Conservation (phyloP, 1,140 invertebrate genomes). For the Asobara japonica region DNA sequence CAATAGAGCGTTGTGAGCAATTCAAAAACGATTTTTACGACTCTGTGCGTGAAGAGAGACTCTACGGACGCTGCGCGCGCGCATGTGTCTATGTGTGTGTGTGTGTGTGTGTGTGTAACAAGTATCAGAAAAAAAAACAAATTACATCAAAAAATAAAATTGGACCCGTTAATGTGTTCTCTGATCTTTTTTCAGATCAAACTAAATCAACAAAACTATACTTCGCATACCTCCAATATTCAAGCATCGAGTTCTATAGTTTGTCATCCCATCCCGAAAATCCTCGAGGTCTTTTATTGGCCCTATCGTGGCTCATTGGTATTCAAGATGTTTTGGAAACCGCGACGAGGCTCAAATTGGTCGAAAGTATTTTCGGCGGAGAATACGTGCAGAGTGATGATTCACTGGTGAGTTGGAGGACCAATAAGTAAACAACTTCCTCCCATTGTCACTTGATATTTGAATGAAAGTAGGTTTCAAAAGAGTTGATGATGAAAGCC, state of each 20-base stretch:
- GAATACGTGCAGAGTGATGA: slow-evolving; percentile 23
- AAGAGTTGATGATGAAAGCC: too few species aligned
- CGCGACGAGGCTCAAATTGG: slow-evolving; percentile 39
- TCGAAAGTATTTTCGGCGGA: slow-evolving; percentile 20
- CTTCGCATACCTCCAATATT: slow-evolving; percentile 52
- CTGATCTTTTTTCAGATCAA: slow-evolving; percentile 38
- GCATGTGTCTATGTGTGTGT: too few species aligned
- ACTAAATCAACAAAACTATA: slow-evolving; percentile 46
- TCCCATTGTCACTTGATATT: slow-evolving; percentile 33
- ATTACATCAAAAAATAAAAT: background rate
- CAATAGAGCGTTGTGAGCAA: too few species aligned
- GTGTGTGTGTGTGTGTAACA: too few species aligned
- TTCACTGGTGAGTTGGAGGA: slow-evolving; percentile 4
- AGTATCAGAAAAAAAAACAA: too few species aligned
- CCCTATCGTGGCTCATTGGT: slow-evolving; percentile 51
- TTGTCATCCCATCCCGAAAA: slow-evolving; percentile 25
- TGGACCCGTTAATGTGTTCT: background rate
- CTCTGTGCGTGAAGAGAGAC: too few species aligned
- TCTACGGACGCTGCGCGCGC: too few species aligned
- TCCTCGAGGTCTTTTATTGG: slow-evolving; percentile 46
- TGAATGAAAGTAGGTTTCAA: slow-evolving; percentile 32
- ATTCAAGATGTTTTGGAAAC: slow-evolving; percentile 43
- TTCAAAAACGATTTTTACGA: too few species aligned
- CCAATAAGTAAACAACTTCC: background rate
- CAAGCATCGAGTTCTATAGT: slow-evolving; percentile 49